These are phyloP conservation scores for Myrmecobius fasciatus DNA, from an alignment of 2,113 vertebrate species.

Conservation along the genomic window DNA sequence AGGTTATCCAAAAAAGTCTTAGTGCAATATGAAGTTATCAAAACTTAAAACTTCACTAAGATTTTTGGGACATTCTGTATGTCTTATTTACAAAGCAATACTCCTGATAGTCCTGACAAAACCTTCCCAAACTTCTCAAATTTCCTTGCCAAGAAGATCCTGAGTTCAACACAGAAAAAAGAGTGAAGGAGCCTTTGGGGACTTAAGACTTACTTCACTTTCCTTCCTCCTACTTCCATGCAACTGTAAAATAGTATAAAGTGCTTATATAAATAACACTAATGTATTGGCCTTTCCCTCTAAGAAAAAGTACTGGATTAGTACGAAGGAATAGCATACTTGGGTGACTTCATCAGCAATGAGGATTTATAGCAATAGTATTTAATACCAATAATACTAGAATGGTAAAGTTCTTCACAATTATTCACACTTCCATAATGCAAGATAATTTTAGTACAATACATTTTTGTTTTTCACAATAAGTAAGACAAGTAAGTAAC, in stretches of 20 bases:
- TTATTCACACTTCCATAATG: slow-evolving; percentile 33
- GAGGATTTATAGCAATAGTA: slow-evolving; percentile 37
- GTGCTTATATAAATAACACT: not conserved
- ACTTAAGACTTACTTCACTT: not conserved
- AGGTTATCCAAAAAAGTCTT: not conserved
- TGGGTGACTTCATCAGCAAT: slow-evolving; percentile 31
- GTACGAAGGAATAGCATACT: slow-evolving; percentile 19
- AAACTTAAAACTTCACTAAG: not conserved
- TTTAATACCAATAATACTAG: slow-evolving; percentile 9
- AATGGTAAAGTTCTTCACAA: slow-evolving; percentile 13
- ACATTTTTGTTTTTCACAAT: not conserved
- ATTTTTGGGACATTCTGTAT: not conserved
- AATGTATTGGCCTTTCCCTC: slow-evolving; percentile 37
- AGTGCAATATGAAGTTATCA: not conserved
- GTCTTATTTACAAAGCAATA: slow-evolving; percentile 58
- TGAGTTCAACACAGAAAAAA: not conserved
- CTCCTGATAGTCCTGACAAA: slow-evolving; percentile 8
- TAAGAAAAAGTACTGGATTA: not conserved
- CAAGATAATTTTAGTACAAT: slow-evolving; percentile 22
- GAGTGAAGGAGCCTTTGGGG: too few species aligned
- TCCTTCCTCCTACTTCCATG: not conserved
- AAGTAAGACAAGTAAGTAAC: not conserved
- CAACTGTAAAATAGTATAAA: not conserved
- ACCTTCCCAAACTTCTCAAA: slow-evolving; percentile 42
- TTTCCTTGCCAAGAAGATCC: slow-evolving; percentile 9